A percentile compares a stretch with the other conserved stretches of the same genome.
Conservation (phyloP, 1,140 invertebrate genomes). For the Epicauta chinensis region DNA sequence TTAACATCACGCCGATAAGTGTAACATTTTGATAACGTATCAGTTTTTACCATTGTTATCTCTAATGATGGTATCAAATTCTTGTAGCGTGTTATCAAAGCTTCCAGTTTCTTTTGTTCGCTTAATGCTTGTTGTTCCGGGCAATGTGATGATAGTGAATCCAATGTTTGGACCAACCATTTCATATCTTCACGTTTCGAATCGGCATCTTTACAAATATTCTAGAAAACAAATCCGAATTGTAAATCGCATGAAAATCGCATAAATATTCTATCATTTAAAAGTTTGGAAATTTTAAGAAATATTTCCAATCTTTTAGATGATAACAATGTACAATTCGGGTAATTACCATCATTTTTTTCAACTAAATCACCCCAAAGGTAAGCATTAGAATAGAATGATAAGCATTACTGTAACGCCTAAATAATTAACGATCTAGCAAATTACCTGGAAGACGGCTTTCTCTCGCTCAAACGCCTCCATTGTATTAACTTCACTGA, state of each 20-base stretch:
- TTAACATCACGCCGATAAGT: conserved; percentile 82
- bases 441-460: conserved; percentile 77
- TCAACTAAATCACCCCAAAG: conserved; percentile 5
- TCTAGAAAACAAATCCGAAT: conserved; percentile 48
- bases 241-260: neutral
- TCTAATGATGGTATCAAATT: conserved; percentile 87
- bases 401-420: neutral
- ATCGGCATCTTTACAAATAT: conserved; percentile 83
- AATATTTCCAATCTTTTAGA: neutral
- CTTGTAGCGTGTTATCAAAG: conserved; percentile 79
- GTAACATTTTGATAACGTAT: conserved; percentile 87
- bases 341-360: conserved; percentile 16
- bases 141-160: conserved; percentile 75
- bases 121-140: conserved; percentile 67
- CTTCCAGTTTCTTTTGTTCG: conserved; percentile 77
- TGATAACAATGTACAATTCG: neutral
- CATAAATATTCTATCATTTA: neutral
- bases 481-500: conserved; percentile 73
- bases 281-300: neutral
- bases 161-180: conserved; percentile 86
- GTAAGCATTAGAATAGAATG: conserved; percentile 13
- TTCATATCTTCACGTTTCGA: conserved; percentile 88
- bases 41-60: conserved; percentile 85
- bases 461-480: conserved; percentile 87
- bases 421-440: neutral